phyloP scores from a whole-genome alignment of 2,113 vertebrate species.

The Cichladusa arquata region DNA sequence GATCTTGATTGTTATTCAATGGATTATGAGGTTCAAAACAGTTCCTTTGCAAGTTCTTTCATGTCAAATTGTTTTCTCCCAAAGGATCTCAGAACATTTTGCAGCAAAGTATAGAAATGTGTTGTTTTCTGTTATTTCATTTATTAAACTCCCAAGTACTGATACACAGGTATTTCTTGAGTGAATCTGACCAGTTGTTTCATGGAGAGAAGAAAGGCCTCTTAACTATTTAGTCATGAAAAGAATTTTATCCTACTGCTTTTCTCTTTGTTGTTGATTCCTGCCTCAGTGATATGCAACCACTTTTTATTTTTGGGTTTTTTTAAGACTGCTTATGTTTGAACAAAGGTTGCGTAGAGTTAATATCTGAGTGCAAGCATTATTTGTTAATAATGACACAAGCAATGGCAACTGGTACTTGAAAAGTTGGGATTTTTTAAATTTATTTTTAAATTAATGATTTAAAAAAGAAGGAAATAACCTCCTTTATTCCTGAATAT shows the following conservation, averaged over 20 bases:
- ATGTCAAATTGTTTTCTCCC: not conserved
- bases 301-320: not conserved
- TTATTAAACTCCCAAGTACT: not conserved
- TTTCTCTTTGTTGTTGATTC: not conserved
- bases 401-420: not conserved
- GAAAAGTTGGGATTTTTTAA: not conserved
- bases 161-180: not conserved
- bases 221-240: not conserved
- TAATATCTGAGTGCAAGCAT: not conserved
- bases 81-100: not conserved
- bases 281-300: not conserved
- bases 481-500: not conserved
- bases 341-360: not conserved
- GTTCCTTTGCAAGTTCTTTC: not conserved
- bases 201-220: not conserved
- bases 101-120: not conserved
- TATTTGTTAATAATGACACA: not conserved
- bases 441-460: not conserved
- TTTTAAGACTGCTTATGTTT: not conserved
- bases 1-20: not conserved
- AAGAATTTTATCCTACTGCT: not conserved
- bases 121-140: not conserved
- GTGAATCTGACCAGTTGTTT: not conserved
- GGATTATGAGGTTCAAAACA: not conserved
- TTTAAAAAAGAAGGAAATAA: not conserved